Percentiles rank a stretch among this genome's conserved stretches.
phyloP scores from a whole-genome alignment of 2,888 invertebrate species.

The Aspidiotus rigidus region DNA sequence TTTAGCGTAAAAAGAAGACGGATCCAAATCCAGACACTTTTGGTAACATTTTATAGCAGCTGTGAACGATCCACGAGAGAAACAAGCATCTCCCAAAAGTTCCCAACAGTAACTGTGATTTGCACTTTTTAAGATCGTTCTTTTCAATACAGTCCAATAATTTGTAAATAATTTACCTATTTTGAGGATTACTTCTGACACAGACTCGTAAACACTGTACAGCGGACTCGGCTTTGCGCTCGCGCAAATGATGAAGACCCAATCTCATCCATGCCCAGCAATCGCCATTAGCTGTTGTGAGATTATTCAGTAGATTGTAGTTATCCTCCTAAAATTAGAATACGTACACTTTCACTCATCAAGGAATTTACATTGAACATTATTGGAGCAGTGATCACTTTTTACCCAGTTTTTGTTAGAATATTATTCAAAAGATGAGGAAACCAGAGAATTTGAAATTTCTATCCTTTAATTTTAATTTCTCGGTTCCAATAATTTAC shows the following conservation, averaged over 20 bases:
- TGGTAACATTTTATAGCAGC: constrained; percentile 82
- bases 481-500: no score
- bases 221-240: constrained; percentile 46
- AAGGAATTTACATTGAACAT: no score
- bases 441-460: no score
- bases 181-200: constrained; percentile 56
- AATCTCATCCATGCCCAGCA: constrained; percentile 76
- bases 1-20: constrained; percentile 58
- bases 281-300: constrained; percentile 47
- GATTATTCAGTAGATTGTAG: constrained; percentile 52
- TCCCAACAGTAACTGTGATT: constrained; percentile 61
- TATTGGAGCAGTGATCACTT: no score
- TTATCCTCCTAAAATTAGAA: constrained; percentile 48
- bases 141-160: no score
- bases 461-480: no score
- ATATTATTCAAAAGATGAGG: no score
- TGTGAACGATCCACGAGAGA: constrained; percentile 75
- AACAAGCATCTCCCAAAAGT: constrained; percentile 81
- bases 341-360: no score
- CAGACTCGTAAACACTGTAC: constrained; percentile 44
- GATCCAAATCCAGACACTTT: constrained; percentile 59
- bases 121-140: no score
- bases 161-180: constrained; percentile 49
- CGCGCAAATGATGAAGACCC: constrained; percentile 59
- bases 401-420: no score